Base-by-base conservation (phyloP, 2,113 vertebrate species). In the Phaethon lepturus region DNA sequence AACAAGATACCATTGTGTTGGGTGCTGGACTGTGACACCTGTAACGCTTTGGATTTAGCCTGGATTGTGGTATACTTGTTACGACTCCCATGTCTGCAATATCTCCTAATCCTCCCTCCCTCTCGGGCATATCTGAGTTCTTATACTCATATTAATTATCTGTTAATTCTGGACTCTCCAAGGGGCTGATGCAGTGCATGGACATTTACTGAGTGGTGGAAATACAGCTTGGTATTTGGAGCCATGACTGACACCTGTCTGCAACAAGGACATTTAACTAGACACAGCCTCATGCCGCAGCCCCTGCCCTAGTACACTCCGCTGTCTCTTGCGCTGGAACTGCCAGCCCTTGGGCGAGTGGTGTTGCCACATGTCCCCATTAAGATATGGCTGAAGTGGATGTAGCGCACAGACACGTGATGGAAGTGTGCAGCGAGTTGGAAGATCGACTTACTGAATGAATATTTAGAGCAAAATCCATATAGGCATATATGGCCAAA, bases 361-460 rank as follows among this genome's bases (percentile, higher is more conserved):
- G 8, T 64, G 16, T 78, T 81, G 44, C 24, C 44, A n/a, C 29
- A 6, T 31, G 42, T 79, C 19, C 5, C 49, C 28, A 0, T 1
- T 17, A 33, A 52, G 13, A 13, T 60, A 20, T 53, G n/a, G 29
- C n/a, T 74, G 62, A 42, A 86, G 42, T 16, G 50, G 56, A 55
- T 2, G 1, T 12, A 25, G 23, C 15, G 17, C 20, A 50, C 28
- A 14, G 49, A 20, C 4, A 13, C 0, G 0, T 9, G 50, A 59
- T 33, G 53, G 47, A 23, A 75, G 23, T 9, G 8, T 49, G 69
- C 45, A 19, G 42, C 47, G 71, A 59, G 23, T 5, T 44, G 28
- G 29, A 63, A 74, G 44, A 52, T 68, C 7, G 47, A 58, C 29
- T 14, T 52, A n/a, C 18, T 58, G 33, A 33, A 72, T 58, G 8